Percentiles rank a stretch among this genome's conserved stretches.
These are phyloP conservation scores for Ariolimax columbianus DNA, from an alignment of 2,888 invertebrate genomes.

Conservation along the genomic window DNA sequence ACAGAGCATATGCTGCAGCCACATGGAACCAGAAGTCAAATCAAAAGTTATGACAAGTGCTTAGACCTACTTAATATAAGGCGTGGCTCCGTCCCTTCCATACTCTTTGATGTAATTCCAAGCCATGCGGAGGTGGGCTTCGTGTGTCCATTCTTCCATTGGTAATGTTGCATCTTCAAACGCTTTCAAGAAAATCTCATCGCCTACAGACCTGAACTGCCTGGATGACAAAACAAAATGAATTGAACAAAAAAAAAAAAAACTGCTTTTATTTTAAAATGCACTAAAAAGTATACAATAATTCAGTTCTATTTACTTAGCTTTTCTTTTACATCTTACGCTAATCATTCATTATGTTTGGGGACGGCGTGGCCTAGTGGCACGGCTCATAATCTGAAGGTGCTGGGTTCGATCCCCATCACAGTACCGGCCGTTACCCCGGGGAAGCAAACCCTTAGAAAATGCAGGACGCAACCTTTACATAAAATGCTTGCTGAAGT, in stretches of 20 bases:
- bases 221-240: constrained; percentile 56
- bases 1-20: no score
- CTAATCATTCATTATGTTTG: no score
- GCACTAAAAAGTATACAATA: no score
- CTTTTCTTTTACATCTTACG: no score
- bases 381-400: no score
- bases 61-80: constrained; percentile 69
- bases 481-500: no score
- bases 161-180: constrained; percentile 77
- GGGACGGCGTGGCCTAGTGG: no score
- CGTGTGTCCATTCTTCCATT: constrained; percentile 77
- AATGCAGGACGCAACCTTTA: no score
- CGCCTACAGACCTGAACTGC: constrained; percentile 74
- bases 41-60: neutral
- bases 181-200: constrained; percentile 76
- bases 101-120: constrained; percentile 76
- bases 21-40: neutral
- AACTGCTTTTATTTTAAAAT: neutral
- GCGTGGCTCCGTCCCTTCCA: constrained; percentile 72
- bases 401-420: no score
- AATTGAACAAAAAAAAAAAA: neutral
- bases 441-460: no score
- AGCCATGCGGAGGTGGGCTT: constrained; percentile 77
- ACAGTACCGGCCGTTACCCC: no score
- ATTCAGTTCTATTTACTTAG: no score